phyloP scores from a whole-genome alignment of 2,797 vertebrate genomes.

The Streptopelia turtur region DNA sequence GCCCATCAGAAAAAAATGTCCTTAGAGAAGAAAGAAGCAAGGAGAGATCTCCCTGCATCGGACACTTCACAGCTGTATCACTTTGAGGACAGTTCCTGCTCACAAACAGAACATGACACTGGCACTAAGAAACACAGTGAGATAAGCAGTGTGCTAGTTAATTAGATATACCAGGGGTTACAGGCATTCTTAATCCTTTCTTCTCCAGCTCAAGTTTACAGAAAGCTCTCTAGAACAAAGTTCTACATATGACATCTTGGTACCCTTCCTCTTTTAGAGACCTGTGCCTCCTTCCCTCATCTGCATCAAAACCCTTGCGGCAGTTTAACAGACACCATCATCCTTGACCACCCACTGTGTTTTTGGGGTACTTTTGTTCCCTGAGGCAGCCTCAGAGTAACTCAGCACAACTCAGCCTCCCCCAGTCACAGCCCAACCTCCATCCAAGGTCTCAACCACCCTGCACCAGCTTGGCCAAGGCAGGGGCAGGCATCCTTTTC shows the following conservation, averaged over 20 bases:
- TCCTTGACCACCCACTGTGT: background rate
- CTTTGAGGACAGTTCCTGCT: background rate
- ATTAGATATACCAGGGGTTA: background rate
- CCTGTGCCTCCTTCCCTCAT: background rate
- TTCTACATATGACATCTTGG: background rate
- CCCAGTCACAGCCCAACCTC: background rate
- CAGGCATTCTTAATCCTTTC: background rate
- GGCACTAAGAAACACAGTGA: background rate
- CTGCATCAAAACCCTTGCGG: background rate
- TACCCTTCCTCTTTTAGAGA: background rate
- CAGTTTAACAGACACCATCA: background rate
- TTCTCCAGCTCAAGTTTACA: background rate
- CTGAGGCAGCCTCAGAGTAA: background rate
- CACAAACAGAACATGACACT: background rate
- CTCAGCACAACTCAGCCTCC: background rate
- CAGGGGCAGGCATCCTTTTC: background rate
- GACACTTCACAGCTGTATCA: background rate
- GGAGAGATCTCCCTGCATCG: background rate
- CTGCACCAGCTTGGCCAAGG: accelerated
- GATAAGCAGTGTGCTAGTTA: background rate
- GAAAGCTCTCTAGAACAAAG: background rate
- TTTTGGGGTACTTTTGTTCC: background rate
- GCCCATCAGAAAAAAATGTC: background rate
- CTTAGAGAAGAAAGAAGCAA: background rate
- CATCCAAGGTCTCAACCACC: background rate